Evolutionary conservation across 2,888 invertebrate genomes (phyloP).

Genomic region (Drosophila subsilvestris): DNA sequence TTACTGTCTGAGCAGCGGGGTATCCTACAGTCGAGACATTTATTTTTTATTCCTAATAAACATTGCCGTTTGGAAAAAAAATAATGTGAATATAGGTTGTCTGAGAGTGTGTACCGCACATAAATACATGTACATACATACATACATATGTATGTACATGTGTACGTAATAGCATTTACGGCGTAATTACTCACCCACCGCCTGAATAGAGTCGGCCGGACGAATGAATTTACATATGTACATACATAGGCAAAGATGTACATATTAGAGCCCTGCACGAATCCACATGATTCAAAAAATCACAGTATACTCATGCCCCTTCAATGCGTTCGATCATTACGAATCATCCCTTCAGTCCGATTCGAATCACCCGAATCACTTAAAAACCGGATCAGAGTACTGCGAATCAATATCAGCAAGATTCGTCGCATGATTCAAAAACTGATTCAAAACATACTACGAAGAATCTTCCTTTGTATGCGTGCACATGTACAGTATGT

Average conservation of each 20-base stretch:
- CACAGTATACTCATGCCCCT: too few species aligned
- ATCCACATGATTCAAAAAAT: too few species aligned
- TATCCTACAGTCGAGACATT: neutral
- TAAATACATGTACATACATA: neutral
- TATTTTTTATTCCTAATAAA: neutral
- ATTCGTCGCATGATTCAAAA: too few species aligned
- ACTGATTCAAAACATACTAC: too few species aligned
- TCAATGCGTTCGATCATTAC: too few species aligned
- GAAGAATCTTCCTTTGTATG: too few species aligned
- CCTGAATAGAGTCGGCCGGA: constrained; percentile 12
- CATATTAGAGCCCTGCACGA: too few species aligned
- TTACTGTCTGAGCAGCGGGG: neutral
- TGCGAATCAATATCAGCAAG: too few species aligned
- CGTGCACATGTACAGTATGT: too few species aligned
- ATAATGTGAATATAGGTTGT: neutral
- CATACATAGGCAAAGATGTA: neutral
- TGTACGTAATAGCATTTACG: constrained; percentile 34
- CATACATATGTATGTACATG: neutral
- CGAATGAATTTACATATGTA: neutral
- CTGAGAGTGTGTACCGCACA: neutral
- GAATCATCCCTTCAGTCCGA: too few species aligned
- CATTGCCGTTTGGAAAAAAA: neutral
- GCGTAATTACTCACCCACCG: constrained; percentile 37
- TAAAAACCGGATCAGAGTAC: too few species aligned
- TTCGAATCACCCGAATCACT: too few species aligned